A percentile compares a stretch with the other conserved stretches of the same genome.
Conservation (phyloP, 2,113 vertebrate species). For the Sphyrna mokarran region DNA sequence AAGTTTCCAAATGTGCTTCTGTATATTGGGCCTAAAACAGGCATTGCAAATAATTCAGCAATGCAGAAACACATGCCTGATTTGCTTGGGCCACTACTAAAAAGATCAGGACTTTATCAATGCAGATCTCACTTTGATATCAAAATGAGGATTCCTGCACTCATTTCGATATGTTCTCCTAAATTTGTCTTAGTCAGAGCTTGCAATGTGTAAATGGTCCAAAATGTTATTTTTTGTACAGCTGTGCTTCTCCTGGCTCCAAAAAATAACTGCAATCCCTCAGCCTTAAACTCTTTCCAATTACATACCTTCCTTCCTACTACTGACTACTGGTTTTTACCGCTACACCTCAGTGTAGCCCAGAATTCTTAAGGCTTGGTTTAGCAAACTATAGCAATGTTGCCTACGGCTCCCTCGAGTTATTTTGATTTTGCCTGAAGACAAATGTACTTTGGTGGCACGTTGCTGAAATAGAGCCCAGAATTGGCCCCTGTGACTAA, state of each 20-base stretch:
- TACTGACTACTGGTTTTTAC: background rate
- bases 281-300: background rate
- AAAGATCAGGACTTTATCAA: background rate
- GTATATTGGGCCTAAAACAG: background rate
- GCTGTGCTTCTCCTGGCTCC: background rate
- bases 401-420: background rate
- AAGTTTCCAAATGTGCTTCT: background rate
- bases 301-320: background rate
- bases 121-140: background rate
- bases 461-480: background rate
- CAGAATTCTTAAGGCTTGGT: background rate
- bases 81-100: background rate
- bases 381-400: background rate
- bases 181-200: background rate
- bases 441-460: background rate
- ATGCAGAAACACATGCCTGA: background rate
- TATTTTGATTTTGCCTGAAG: background rate
- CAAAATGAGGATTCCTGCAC: background rate
- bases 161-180: background rate
- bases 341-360: background rate
- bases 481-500: background rate
- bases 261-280: background rate
- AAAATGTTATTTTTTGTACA: background rate
- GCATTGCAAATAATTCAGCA: background rate
- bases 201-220: background rate